Conservation (phyloP, 1,140 invertebrate species). For the Calycopis cecrops region DNA sequence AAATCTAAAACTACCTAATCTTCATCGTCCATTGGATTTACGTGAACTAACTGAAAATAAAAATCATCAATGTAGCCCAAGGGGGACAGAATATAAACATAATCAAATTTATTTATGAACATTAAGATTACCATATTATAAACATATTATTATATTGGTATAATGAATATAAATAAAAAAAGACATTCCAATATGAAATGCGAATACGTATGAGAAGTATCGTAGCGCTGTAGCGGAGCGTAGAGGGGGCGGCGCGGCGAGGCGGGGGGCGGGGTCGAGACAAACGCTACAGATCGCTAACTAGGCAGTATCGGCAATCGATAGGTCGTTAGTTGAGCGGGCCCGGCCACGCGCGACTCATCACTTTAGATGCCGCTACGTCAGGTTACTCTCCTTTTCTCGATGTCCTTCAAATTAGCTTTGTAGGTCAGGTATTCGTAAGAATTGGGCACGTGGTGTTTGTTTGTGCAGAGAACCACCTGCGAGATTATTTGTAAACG, state of each 20-base stretch:
- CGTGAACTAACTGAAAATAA: no score
- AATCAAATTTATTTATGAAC: no score
- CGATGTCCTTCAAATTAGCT: constrained; percentile 74
- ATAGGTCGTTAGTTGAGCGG: constrained; percentile 64
- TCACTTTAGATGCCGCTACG: constrained; percentile 70
- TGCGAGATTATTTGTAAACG: constrained; percentile 24
- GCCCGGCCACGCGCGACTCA: constrained; percentile 67
- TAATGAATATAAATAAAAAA: no score
- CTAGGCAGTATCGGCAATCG: constrained; percentile 72
- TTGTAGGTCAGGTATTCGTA: constrained; percentile 72
- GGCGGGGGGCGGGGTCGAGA: constrained; percentile 29
- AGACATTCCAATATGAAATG: no score
- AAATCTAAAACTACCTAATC: no score
- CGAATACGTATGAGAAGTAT: no score
- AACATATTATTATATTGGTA: no score
- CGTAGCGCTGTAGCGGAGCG: constrained; percentile 8
- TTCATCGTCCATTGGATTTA: no score
- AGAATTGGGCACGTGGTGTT: constrained; percentile 55
- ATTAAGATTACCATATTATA: no score
- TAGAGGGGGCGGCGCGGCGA: constrained; percentile 30
- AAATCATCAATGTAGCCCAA: no score
- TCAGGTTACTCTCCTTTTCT: constrained; percentile 74
- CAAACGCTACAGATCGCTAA: constrained; percentile 46
- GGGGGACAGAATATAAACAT: no score
- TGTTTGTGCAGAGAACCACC: constrained; percentile 42